These are phyloP conservation scores for Toxotes chatareus DNA, from an alignment of 2,113 vertebrate genomes.

Conservation along the genomic window DNA sequence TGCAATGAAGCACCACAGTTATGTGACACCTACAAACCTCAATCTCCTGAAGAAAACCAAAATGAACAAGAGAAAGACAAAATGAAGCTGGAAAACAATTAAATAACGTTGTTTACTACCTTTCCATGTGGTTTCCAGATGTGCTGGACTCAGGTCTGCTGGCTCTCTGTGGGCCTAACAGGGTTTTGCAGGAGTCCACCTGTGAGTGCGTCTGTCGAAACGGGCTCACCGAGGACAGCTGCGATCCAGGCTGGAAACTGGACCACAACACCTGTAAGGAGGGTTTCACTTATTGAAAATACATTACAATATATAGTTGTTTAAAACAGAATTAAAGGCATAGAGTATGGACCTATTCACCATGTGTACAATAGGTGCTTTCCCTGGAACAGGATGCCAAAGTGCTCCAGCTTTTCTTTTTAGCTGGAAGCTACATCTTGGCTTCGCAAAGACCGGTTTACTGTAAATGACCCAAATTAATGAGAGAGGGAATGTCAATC, in stretches of 20 bases:
- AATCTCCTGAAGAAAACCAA: neutral
- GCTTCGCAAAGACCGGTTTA: constrained; percentile 18
- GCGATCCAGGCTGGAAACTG: constrained; percentile 81
- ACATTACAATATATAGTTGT: neutral
- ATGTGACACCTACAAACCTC: neutral
- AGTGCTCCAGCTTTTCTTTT: neutral
- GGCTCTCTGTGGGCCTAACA: constrained; percentile 82
- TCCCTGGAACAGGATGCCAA: neutral
- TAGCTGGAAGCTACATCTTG: too few species aligned
- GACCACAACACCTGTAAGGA: constrained; percentile 78
- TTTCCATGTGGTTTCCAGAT: constrained; percentile 61
- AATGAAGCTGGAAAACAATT: neutral
- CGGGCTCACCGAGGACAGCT: constrained; percentile 82
- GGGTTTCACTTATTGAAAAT: neutral
- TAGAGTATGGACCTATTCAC: neutral
- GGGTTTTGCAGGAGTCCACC: constrained; percentile 76
- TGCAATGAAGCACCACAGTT: constrained; percentile 3
- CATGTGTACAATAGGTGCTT: too few species aligned
- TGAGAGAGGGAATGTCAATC: neutral
- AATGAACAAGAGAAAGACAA: neutral
- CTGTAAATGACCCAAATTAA: neutral
- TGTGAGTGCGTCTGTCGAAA: constrained; percentile 83
- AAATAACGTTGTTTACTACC: neutral
- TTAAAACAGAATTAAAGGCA: neutral
- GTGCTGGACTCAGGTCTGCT: constrained; percentile 72